Percentiles rank a stretch among this genome's conserved stretches.
Conservation (phyloP, 2,113 vertebrate genomes). For the Coregonus clupeaformis region DNA sequence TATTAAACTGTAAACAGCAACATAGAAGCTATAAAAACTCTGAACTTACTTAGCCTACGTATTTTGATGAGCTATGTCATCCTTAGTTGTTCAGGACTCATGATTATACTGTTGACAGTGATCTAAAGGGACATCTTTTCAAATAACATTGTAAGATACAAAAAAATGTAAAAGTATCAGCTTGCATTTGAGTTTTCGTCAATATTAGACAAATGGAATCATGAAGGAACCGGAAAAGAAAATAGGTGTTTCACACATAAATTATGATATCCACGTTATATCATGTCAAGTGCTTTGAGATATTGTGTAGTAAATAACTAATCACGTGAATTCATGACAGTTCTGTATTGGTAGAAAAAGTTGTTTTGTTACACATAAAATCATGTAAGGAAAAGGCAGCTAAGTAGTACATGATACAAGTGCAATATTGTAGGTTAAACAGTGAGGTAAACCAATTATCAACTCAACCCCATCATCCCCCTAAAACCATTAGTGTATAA, state of each 20-base stretch:
- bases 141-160: slow-evolving; percentile 39
- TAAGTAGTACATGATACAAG: slow-evolving; percentile 68
- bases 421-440: slow-evolving; percentile 70
- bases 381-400: slow-evolving; percentile 61
- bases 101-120: slow-evolving; percentile 11
- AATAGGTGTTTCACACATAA: slow-evolving; percentile 19
- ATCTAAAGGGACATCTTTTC: slow-evolving; percentile 15
- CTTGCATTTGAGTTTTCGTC: slow-evolving; percentile 37
- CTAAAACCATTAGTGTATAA: slow-evolving; percentile 47
- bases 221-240: background rate
- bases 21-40: slow-evolving; percentile 21
- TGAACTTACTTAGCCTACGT: slow-evolving; percentile 4
- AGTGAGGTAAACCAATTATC: slow-evolving; percentile 72
- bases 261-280: slow-evolving; percentile 19
- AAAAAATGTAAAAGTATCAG: slow-evolving; percentile 37
- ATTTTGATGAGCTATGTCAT: background rate
- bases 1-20: slow-evolving; percentile 57
- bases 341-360: slow-evolving; percentile 46
- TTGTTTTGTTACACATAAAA: slow-evolving; percentile 46
- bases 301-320: slow-evolving; percentile 26
- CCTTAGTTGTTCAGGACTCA: background rate
- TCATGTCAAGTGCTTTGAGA: slow-evolving; percentile 11
- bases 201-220: slow-evolving; percentile 21
- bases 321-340: slow-evolving; percentile 36
- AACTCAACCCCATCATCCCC: slow-evolving; percentile 43